Conservation (phyloP, 2,113 vertebrate genomes). For the Illadopsis cleaveri region DNA sequence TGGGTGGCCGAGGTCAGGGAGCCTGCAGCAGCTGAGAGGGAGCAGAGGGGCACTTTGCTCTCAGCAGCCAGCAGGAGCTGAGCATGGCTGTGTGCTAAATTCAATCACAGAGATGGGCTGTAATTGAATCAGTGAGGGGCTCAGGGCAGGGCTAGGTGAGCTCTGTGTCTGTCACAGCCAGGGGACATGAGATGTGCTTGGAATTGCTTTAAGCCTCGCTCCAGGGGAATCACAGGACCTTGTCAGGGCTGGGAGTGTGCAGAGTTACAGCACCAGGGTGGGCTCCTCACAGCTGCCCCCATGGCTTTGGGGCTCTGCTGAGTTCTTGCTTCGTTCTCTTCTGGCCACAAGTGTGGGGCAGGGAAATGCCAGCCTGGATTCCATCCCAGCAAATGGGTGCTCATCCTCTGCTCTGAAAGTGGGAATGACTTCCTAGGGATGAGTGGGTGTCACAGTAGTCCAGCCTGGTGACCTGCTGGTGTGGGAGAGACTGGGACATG, state of each 20-base stretch:
- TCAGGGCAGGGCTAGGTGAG: neutral
- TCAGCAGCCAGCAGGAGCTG: neutral
- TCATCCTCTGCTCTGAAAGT: neutral
- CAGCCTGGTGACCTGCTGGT: too few relatives aligned
- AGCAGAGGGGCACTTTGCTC: neutral
- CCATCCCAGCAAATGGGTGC: neutral
- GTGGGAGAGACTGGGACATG: neutral
- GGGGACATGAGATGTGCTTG: neutral
- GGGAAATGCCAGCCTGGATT: neutral
- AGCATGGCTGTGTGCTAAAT: neutral
- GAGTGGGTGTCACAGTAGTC: neutral
- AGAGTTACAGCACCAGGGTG: neutral
- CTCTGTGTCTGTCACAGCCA: neutral
- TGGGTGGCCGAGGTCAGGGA: neutral
- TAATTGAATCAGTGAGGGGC: conserved; percentile 32
- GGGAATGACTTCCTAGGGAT: fast-evolving
- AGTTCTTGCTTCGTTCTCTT: neutral
- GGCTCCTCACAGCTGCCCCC: neutral
- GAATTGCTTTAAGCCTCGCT: neutral
- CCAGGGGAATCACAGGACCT: neutral
- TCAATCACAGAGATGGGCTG: conserved; percentile 15
- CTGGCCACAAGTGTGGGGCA: neutral
- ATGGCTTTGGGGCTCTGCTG: neutral
- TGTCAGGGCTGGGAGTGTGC: neutral
- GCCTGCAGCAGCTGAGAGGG: neutral